These are phyloP conservation scores for Kryptopterus vitreolus DNA, from an alignment of 2,797 vertebrate species.

Conservation along the genomic window DNA sequence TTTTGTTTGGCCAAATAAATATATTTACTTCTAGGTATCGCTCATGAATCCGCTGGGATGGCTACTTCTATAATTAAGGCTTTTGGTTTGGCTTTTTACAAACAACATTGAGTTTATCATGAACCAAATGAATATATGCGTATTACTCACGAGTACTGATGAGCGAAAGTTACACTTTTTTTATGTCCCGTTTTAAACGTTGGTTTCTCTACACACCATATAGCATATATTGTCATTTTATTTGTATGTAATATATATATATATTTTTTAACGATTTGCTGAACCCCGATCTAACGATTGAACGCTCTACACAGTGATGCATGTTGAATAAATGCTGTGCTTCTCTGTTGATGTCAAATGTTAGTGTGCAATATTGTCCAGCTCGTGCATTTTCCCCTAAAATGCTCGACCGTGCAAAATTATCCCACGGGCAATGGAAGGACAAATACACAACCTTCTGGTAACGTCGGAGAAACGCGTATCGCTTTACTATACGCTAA, in stretches of 20 bases:
- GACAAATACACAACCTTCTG: background rate
- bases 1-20: background rate
- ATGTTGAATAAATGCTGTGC: conserved; percentile 4
- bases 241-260: background rate
- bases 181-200: background rate
- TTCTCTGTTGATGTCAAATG: conserved; percentile 7
- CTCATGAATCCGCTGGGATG: too few relatives aligned
- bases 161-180: background rate
- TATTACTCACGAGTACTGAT: background rate
- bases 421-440: background rate
- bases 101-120: too few relatives aligned
- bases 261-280: background rate
- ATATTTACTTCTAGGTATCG: background rate
- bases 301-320: background rate
- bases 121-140: background rate
- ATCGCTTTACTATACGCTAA: background rate
- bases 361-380: conserved; percentile 2
- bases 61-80: background rate
- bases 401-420: background rate
- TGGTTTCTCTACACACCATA: background rate
- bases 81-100: too few relatives aligned
- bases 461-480: background rate
- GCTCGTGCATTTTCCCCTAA: background rate
- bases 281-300: background rate
- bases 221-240: too few relatives aligned